Evolutionary conservation across 2,888 invertebrate genomes (phyloP).

Genomic region (Cephus rjabovi): DNA sequence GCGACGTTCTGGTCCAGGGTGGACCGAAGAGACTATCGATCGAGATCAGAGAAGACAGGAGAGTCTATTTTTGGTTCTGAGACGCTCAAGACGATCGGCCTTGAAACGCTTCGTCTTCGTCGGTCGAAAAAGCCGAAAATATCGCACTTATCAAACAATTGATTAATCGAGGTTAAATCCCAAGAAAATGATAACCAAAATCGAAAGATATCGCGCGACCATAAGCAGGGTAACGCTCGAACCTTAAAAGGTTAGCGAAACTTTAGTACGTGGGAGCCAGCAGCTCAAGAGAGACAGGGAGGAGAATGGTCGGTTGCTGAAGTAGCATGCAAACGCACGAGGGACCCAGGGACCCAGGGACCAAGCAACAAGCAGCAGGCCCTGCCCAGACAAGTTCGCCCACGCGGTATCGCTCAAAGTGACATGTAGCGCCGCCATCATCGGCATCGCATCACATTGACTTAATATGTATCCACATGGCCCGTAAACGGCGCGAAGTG

Average conservation of each 20-base stretch:
- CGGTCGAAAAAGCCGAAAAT: background rate
- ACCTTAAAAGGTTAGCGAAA: constrained; percentile 42
- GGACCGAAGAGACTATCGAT: background rate
- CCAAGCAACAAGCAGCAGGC: background rate
- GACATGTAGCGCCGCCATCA: constrained; percentile 14
- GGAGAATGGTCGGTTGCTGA: background rate
- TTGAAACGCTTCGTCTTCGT: background rate
- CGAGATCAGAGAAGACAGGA: background rate
- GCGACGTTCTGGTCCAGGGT: background rate
- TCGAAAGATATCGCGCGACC: background rate
- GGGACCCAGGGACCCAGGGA: background rate
- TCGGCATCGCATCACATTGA: constrained; percentile 24
- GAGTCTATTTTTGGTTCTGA: background rate
- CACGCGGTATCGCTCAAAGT: constrained; percentile 32
- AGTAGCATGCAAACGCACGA: background rate
- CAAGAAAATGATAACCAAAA: background rate
- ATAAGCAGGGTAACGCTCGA: constrained; percentile 24
- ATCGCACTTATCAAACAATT: background rate
- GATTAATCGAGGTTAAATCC: background rate
- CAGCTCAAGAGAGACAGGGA: background rate
- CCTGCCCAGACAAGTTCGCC: constrained; percentile 40
- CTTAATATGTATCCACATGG: constrained; percentile 15
- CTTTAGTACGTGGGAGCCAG: constrained; percentile 41
- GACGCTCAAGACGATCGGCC: background rate
- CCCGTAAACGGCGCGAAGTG: background rate